Base-by-base conservation (phyloP, 1,140 invertebrate species). In the Megalopta genalis region DNA sequence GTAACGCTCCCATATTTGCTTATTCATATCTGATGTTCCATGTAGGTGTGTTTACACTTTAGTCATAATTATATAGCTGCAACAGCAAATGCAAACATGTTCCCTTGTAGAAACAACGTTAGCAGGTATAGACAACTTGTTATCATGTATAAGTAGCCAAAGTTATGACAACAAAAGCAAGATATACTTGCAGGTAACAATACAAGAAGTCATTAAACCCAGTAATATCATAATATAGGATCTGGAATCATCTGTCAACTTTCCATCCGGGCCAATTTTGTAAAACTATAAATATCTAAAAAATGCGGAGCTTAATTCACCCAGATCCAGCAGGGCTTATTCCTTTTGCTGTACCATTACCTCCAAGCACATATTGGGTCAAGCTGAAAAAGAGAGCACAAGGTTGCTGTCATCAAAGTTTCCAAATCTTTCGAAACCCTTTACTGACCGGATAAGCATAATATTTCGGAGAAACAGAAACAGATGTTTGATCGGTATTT, bases 1-100 rank as follows among this genome's bases (percentile, higher is more conserved):
- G 59, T 7, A 7, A 32, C 7, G 52, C 37, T 39, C 49, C 68
- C 76, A 74, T 67, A 37, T 67, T 85, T 25, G 81, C 4, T 1
- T 70, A 32, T 52, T 49, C n/a, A 49, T 12, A 42, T 67, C 23
- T 49, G 66, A 32, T 9, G 14, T 52, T 18, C 8, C n/a, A 39
- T 46, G 12, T 49, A 46, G 18, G 25, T 37, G 2, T 10, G n/a
- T 3, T 27, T 23, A 73, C 1, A n/a, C 4, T 27, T n/a, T 23
- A 23, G 7, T 10, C 32, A 62, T 27, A 23, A 42, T 21, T 37
- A n/a, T 54, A 32, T 6, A 52, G 25, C 76, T 77, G 59, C 25
- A 64, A 77, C 27, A 54, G 52, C 16, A 54, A 27, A 77, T 12
- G 25, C 6, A n/a, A 25, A 57, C n/a, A 57, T 0, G 21, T n/a